A percentile compares a stretch with the other conserved stretches of the same genome.
These are phyloP conservation scores for Drosophila lacicola DNA, from an alignment of 2,888 invertebrate genomes.

Conservation along the genomic window DNA sequence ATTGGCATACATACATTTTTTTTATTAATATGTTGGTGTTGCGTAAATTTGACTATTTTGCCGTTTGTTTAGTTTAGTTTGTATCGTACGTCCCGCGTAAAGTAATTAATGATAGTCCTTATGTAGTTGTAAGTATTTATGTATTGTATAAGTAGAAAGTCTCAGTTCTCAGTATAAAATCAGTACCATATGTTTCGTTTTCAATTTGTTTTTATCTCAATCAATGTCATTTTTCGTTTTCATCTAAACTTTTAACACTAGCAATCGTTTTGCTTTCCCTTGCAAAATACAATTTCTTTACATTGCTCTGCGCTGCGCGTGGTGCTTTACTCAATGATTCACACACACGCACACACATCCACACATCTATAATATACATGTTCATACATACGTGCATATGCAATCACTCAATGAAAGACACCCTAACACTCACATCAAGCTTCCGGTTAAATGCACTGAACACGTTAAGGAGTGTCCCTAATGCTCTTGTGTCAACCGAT, in stretches of 20 bases:
- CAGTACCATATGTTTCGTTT: conserved; percentile 76
- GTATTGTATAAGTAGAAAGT: conserved; percentile 74
- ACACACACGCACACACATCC: conserved; percentile 12
- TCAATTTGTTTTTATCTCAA: conserved; percentile 50
- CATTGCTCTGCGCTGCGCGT: conserved; percentile 65
- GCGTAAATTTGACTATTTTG: conserved; percentile 75
- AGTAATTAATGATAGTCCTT: conserved; percentile 68
- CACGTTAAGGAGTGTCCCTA: neutral
- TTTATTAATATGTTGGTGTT: conserved; percentile 23
- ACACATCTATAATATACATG: conserved; percentile 28
- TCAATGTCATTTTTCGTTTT: conserved; percentile 35
- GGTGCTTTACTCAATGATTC: conserved; percentile 63
- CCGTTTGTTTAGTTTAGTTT: conserved; percentile 51
- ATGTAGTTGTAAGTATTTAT: conserved; percentile 57
- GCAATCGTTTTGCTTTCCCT: conserved; percentile 40
- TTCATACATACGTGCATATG: conserved; percentile 8
- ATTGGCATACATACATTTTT: conserved; percentile 3
- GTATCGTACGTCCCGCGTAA: conserved; percentile 59
- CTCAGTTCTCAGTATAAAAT: conserved; percentile 81
- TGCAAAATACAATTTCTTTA: conserved; percentile 59
- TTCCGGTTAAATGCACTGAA: conserved; percentile 10
- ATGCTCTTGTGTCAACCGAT: conserved; percentile 3
- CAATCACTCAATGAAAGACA: conserved; percentile 39
- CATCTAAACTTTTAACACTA: conserved; percentile 35
- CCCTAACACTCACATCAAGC: conserved; percentile 10